Conservation (phyloP, 2,113 vertebrate species). For the Mixornis gularis region DNA sequence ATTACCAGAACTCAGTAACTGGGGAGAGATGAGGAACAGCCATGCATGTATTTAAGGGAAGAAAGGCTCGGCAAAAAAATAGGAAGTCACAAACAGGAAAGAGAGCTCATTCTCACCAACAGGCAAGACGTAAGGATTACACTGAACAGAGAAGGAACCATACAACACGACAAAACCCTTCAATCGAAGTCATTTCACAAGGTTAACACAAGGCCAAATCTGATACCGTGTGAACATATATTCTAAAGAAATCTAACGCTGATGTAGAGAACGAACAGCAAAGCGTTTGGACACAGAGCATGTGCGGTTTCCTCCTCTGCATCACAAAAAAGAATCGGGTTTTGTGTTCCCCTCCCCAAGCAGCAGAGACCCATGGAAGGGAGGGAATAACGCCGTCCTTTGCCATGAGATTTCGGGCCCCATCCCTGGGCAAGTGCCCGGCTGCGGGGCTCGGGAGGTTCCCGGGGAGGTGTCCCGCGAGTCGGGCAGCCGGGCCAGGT, state of each 20-base stretch:
- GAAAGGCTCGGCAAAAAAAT: neutral
- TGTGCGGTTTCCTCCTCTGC: neutral
- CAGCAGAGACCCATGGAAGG: neutral
- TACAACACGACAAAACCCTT: neutral
- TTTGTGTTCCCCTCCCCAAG: neutral
- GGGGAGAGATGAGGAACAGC: neutral
- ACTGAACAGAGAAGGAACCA: neutral
- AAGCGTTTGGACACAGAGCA: neutral
- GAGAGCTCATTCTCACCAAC: neutral
- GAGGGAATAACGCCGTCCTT: neutral
- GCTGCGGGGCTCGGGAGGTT: neutral
- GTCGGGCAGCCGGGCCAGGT: neutral
- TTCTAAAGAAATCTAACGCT: neutral
- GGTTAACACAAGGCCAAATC: neutral
- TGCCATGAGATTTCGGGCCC: neutral
- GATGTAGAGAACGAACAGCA: neutral
- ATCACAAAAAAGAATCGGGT: neutral
- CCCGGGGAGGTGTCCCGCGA: neutral
- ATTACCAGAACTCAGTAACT: neutral
- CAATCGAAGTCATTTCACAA: neutral
- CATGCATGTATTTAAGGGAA: neutral
- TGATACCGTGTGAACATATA: rapidly evolving
- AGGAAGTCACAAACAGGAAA: constrained; percentile 48
- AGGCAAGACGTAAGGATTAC: neutral
- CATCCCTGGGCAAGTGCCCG: neutral